These are phyloP conservation scores for Galendromus occidentalis DNA, from an alignment of 1,140 invertebrate species.

Conservation along the genomic window DNA sequence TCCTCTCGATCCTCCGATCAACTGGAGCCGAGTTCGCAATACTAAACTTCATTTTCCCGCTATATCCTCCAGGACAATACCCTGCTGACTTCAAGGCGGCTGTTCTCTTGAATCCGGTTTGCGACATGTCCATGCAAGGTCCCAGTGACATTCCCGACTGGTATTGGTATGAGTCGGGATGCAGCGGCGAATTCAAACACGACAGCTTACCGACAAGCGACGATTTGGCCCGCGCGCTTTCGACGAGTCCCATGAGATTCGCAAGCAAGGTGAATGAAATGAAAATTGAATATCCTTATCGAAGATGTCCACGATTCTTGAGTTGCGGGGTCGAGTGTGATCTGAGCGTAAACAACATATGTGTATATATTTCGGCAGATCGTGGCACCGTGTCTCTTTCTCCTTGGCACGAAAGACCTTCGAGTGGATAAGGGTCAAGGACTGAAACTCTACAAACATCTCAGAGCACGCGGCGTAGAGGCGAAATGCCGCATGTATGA, in stretches of 20 bases:
- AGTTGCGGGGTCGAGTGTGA: no score
- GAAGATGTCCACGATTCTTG: no score
- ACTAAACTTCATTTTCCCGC: no score
- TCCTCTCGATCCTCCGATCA: no score
- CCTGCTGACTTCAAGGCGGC: not conserved
- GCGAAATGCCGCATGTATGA: slow-evolving; percentile 21
- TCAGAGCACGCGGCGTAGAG: slow-evolving; percentile 25
- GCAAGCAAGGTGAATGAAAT: not conserved
- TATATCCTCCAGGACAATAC: not conserved
- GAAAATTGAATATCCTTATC: no score
- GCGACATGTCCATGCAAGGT: not conserved
- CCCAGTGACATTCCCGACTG: not conserved
- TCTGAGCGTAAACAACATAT: no score
- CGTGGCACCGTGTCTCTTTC: slow-evolving; percentile 52
- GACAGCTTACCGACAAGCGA: not conserved
- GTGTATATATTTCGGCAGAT: no score
- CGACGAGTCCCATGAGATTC: not conserved
- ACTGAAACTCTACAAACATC: slow-evolving; percentile 22
- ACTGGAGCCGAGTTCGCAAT: no score
- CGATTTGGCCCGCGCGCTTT: not conserved
- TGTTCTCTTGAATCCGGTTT: not conserved
- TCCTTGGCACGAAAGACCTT: slow-evolving; percentile 57
- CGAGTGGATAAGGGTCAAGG: slow-evolving; percentile 42
- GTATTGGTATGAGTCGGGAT: not conserved
- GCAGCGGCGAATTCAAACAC: not conserved